Base-by-base conservation (phyloP, 1,140 invertebrate genomes). In the Panagrolaimus sp. region DNA sequence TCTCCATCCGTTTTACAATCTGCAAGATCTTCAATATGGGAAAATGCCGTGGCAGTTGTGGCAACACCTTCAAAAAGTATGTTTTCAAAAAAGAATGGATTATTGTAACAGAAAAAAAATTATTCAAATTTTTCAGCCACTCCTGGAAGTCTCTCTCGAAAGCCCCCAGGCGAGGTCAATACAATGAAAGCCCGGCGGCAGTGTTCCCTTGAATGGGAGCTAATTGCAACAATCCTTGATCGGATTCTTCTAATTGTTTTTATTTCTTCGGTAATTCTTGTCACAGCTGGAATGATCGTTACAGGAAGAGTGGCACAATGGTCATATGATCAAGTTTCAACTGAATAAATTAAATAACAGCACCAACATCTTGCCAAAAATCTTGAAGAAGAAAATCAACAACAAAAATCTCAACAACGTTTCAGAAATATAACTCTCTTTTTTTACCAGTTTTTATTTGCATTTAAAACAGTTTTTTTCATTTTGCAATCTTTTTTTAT, bases 191-290 rank as follows among this genome's bases (percentile, higher is more conserved):
- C 46, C 14, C 80, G 77, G 64, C 68, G 79, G 0, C 81, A 82
- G 48, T 81, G 77, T 52, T 76, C 78, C 8, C 63, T 82, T n/a
- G 80, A 82, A 63, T 82, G 80, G 80, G 80, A 82, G 63, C 76
- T 82, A 24, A 65, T 82, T 38, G 80, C 80, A 10, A 83, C 81
- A n/a, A 77, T 82, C 28, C 48, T 82, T 9, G 80, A 82, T 69
- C 68, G 80, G 17, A 74, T 82, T 45, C 76, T 82, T 10, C 71
- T 82, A 21, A 72, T 82, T 55, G 62, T 76, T 28, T 82, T 82
- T 64, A 71, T 73, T 12, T 44, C 65, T 1, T 77, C 72, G 5
- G 78, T 81, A 4, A 9, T 80, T 1, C 62, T 81, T 14, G 74
- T 83, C 24, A 82, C 80, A 48, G n/a, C 72, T 21, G 80, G 80